phyloP scores from a whole-genome alignment of 2,113 vertebrate species.

The Gavialis gangeticus region DNA sequence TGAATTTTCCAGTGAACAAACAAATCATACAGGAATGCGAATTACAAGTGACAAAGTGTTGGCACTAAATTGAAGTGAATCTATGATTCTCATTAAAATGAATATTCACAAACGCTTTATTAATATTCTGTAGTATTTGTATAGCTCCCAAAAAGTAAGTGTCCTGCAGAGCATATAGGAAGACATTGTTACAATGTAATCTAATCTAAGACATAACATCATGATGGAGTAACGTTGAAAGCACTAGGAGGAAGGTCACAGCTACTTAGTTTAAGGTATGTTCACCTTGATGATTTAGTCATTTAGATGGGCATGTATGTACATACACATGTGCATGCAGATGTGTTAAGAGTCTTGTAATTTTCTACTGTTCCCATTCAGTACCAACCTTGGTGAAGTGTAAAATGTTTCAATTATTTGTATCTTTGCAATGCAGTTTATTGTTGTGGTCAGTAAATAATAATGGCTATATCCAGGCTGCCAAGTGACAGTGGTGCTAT shows the following conservation, averaged over 20 bases:
- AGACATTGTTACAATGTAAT: neutral
- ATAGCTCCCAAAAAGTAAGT: neutral
- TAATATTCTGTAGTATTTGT: neutral
- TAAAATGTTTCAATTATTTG: constrained; percentile 29
- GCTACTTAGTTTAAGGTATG: neutral
- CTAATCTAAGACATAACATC: neutral
- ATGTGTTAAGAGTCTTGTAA: neutral
- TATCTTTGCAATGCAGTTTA: neutral
- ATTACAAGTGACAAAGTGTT: neutral
- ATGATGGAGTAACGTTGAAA: neutral
- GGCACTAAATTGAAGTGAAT: neutral
- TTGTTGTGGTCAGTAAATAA: constrained; percentile 37
- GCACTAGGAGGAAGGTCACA: neutral
- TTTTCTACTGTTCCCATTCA: constrained; percentile 29
- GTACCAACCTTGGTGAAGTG: neutral
- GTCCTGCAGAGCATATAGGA: neutral
- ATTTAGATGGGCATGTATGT: neutral
- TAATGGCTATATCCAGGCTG: neutral
- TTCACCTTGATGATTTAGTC: neutral
- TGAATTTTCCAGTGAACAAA: neutral
- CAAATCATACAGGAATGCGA: fast-evolving
- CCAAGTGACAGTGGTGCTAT: neutral
- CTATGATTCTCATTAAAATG: neutral
- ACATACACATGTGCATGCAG: neutral
- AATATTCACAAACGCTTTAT: neutral